Percentiles rank a stretch among this genome's conserved stretches.
phyloP scores from a whole-genome alignment of 2,797 vertebrate genomes.

The Diplodus sargus region DNA sequence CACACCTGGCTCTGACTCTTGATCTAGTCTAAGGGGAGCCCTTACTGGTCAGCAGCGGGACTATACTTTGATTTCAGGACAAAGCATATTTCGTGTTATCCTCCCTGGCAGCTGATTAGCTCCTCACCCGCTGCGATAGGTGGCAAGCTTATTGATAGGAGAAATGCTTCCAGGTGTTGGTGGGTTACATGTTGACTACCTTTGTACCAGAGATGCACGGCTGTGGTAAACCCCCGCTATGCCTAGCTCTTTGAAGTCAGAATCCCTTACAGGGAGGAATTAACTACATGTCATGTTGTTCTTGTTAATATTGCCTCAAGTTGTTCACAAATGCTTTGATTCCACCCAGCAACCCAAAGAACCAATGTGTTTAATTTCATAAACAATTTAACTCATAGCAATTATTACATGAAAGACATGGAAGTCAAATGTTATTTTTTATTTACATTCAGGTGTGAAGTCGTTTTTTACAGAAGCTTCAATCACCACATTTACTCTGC shows the following conservation, averaged over 20 bases:
- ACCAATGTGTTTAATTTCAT: constrained; percentile 25
- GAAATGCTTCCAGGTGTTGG: constrained; percentile 39
- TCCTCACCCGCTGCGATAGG: constrained; percentile 27
- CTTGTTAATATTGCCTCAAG: constrained; percentile 60
- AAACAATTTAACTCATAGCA: constrained; percentile 28
- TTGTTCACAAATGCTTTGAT: constrained; percentile 59
- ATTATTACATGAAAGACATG: constrained; percentile 18
- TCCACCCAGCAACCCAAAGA: constrained; percentile 34
- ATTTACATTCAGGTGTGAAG: background rate
- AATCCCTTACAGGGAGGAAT: constrained; percentile 47
- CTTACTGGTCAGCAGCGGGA: constrained; percentile 49
- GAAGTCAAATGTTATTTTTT: background rate
- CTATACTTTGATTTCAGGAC: constrained; percentile 46
- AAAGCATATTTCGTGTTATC: constrained; percentile 39
- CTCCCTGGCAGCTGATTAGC: constrained; percentile 43
- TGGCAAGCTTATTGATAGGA: constrained; percentile 22
- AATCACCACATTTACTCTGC: background rate
- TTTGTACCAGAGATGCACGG: constrained; percentile 39
- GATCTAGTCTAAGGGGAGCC: constrained; percentile 33
- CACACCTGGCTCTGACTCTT: constrained; percentile 40
- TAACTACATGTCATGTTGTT: constrained; percentile 60
- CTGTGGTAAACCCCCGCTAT: constrained; percentile 33
- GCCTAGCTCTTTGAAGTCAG: constrained; percentile 64
- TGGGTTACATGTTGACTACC: constrained; percentile 45
- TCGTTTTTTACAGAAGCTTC: background rate